Percentiles rank a stretch among this genome's conserved stretches.
phyloP scores from a whole-genome alignment of 2,888 invertebrate genomes.

The Dilophus febrilis region DNA sequence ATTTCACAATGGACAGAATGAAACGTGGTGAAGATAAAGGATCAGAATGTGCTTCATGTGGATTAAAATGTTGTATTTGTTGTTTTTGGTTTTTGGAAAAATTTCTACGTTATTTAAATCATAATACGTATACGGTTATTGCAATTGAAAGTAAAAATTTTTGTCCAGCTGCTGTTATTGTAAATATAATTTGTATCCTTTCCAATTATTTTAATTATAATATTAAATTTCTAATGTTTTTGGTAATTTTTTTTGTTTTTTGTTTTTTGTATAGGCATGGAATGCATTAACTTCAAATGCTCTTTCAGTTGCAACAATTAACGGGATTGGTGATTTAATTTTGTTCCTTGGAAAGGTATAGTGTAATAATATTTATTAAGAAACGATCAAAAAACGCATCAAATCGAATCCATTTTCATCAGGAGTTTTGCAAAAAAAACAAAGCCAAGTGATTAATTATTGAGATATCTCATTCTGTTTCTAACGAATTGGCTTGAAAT shows the following conservation, averaged over 20 bases:
- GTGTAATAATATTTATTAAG: too few relatives aligned
- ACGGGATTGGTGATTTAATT: conserved; percentile 84
- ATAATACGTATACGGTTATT: conserved; percentile 88
- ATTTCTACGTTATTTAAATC: conserved; percentile 80
- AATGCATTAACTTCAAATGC: conserved; percentile 67
- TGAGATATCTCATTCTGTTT: too few relatives aligned
- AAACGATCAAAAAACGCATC: conserved; percentile 19
- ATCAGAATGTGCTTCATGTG: conserved; percentile 56
- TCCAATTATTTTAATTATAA: too few relatives aligned
- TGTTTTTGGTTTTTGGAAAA: conserved; percentile 84
- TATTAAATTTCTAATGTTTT: too few relatives aligned
- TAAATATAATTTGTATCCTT: conserved; percentile 35
- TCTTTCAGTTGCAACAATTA: conserved; percentile 77
- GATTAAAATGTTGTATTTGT: conserved; percentile 68
- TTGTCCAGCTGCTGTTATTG: conserved; percentile 77
- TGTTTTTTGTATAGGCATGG: conserved; percentile 52
- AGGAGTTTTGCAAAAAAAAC: too few relatives aligned
- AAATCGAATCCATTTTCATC: conserved; percentile 16
- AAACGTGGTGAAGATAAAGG: conserved; percentile 50
- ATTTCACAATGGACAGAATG: conserved; percentile 34
- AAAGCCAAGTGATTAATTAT: too few relatives aligned
- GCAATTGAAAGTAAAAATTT: conserved; percentile 83
- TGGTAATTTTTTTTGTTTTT: conserved; percentile 3
- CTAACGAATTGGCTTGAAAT: too few relatives aligned
- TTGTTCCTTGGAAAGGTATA: conserved; percentile 62